Evolutionary conservation across 2,888 invertebrate species (phyloP).

Genomic region (Tenthredo notha): DNA sequence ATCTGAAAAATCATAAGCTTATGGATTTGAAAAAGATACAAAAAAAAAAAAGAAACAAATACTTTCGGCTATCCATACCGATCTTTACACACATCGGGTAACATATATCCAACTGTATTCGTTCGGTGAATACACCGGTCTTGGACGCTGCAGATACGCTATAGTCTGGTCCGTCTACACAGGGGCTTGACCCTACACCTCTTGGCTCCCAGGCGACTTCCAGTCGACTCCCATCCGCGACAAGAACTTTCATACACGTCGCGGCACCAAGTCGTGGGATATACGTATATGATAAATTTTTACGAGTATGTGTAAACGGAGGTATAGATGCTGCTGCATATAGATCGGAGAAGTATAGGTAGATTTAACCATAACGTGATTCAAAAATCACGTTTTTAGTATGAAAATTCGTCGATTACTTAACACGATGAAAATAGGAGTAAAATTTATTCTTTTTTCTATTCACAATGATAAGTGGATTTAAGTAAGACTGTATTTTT

Average conservation of each 20-base stretch:
- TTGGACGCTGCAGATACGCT: slow-evolving; percentile 34
- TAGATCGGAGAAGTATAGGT: slow-evolving; percentile 3
- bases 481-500: background rate
- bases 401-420: background rate
- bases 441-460: background rate
- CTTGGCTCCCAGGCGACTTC: slow-evolving; percentile 45
- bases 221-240: slow-evolving; percentile 40
- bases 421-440: background rate
- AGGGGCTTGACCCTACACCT: slow-evolving; percentile 49
- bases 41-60: background rate
- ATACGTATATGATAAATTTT: background rate
- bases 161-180: slow-evolving; percentile 43
- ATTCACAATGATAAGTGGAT: background rate
- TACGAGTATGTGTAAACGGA: background rate
- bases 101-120: background rate
- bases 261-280: background rate
- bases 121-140: slow-evolving; percentile 38
- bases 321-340: background rate
- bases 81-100: background rate
- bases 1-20: background rate
- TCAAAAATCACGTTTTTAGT: background rate
- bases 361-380: background rate
- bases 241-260: slow-evolving; percentile 42
- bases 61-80: background rate
- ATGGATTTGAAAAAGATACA: background rate